These are phyloP conservation scores for Ochropacha duplaris DNA, from an alignment of 2,888 invertebrate species.

Conservation along the genomic window DNA sequence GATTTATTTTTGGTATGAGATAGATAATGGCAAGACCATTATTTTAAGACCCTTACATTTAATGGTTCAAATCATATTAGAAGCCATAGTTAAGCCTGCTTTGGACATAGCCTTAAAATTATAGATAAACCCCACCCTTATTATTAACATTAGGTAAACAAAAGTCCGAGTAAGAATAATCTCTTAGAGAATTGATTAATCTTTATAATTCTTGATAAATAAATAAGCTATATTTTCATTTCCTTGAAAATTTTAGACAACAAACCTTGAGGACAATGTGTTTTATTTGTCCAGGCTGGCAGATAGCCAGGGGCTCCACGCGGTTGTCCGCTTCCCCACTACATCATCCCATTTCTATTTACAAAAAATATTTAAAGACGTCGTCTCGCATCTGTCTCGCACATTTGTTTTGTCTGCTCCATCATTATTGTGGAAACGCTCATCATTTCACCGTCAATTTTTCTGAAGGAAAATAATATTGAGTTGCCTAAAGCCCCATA, in stretches of 20 bases:
- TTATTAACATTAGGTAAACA: neutral
- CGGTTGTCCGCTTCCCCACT: constrained; percentile 31
- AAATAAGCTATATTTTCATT: neutral
- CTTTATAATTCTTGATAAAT: neutral
- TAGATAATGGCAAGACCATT: no score
- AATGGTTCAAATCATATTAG: no score
- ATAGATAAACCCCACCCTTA: neutral
- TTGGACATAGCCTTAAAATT: no score
- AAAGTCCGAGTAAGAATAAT: neutral
- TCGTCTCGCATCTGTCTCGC: constrained; percentile 49
- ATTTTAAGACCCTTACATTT: no score
- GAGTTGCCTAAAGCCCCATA: no score
- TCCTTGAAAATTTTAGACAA: constrained; percentile 12
- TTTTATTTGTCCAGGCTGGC: constrained; percentile 45
- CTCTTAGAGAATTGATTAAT: neutral
- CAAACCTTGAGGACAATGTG: constrained; percentile 24
- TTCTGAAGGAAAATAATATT: neutral
- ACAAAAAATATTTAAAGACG: constrained; percentile 34
- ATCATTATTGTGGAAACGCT: constrained; percentile 18
- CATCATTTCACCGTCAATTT: constrained; percentile 12
- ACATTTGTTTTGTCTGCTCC: constrained; percentile 24
- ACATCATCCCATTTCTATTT: constrained; percentile 44
- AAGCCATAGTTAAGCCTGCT: no score
- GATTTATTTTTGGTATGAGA: no score
- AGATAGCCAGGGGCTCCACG: constrained; percentile 39